Conservation (phyloP, 2,797 vertebrate genomes). For the Octomys mimax region DNA sequence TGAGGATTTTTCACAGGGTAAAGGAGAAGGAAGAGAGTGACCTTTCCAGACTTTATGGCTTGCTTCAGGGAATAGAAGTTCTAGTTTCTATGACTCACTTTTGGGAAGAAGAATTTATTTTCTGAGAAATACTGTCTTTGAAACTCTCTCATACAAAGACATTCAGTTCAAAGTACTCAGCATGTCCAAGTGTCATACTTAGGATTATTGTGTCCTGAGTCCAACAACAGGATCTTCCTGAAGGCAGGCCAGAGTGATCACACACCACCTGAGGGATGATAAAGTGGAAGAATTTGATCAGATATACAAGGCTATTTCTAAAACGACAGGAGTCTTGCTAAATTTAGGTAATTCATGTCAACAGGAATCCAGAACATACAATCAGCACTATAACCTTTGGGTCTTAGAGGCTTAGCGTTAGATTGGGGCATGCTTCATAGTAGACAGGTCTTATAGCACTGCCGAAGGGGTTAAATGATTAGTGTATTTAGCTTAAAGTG, state of each 20-base stretch:
- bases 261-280: background rate
- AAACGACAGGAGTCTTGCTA: background rate
- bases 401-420: background rate
- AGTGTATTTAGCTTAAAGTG: too few relatives aligned
- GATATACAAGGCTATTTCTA: background rate
- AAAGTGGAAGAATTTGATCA: background rate
- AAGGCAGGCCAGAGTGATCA: background rate
- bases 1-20: background rate
- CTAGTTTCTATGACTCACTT: conserved; percentile 4
- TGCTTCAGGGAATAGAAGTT: conserved; percentile 3
- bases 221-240: background rate
- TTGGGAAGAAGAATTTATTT: background rate
- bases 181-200: background rate
- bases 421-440: background rate
- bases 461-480: background rate
- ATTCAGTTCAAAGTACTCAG: background rate
- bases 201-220: background rate
- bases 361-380: background rate
- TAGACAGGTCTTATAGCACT: background rate
- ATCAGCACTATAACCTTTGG: background rate
- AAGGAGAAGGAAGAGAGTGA: background rate
- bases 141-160: background rate
- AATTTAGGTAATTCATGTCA: background rate
- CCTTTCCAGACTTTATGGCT: background rate
- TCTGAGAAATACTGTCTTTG: background rate